phyloP scores from a whole-genome alignment of 2,797 vertebrate species.

The Erpetoichthys calabaricus region DNA sequence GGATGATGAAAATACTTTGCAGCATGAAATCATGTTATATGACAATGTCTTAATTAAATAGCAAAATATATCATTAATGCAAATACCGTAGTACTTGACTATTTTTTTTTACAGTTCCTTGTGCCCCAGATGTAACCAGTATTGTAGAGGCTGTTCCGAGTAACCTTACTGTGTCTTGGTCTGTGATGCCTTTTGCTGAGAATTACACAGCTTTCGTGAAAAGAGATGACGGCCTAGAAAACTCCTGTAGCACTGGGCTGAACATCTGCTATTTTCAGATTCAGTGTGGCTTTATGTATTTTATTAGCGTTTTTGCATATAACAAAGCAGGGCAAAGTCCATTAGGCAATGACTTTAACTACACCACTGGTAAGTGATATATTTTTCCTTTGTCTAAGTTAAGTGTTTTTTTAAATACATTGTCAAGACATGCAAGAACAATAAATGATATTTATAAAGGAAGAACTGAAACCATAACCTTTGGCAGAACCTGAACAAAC shows the following conservation, averaged over 20 bases:
- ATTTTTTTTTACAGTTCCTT: constrained; percentile 57
- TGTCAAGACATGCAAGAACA: too few relatives aligned
- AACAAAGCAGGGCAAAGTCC: constrained; percentile 71
- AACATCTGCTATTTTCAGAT: constrained; percentile 59
- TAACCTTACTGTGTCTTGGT: constrained; percentile 66
- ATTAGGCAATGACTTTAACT: constrained; percentile 54
- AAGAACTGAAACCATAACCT: too few relatives aligned
- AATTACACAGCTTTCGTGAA: constrained; percentile 67
- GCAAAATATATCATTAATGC: background rate
- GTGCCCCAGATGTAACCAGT: constrained; percentile 54
- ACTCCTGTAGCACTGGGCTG: constrained; percentile 61
- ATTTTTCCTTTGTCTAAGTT: background rate
- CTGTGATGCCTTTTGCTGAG: constrained; percentile 37
- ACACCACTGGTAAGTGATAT: constrained; percentile 61
- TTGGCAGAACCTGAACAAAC: too few relatives aligned
- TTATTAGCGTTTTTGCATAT: constrained; percentile 67
- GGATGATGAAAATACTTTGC: too few relatives aligned
- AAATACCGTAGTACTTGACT: background rate
- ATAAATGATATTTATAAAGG: too few relatives aligned
- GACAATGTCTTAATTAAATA: too few relatives aligned
- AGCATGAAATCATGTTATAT: too few relatives aligned
- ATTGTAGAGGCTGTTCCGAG: constrained; percentile 44
- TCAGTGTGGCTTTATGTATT: constrained; percentile 73
- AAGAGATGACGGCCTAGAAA: constrained; percentile 56
- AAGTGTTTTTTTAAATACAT: background rate